phyloP scores from a whole-genome alignment of 2,888 invertebrate genomes.

The Drosophila testacea region DNA sequence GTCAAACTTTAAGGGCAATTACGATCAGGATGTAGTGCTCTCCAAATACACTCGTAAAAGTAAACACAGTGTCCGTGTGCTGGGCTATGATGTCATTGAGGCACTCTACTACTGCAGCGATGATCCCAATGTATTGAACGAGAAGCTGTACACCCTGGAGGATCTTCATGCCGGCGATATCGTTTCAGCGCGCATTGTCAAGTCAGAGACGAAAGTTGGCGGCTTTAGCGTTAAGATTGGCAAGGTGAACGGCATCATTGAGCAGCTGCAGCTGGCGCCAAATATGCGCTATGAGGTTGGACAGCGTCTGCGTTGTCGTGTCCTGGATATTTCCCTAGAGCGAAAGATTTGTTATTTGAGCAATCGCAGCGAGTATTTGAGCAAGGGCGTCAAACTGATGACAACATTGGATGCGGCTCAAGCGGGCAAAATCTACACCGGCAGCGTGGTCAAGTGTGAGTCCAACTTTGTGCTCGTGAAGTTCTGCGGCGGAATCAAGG shows the following conservation, averaged over 20 bases:
- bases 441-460: slow-evolving; percentile 82
- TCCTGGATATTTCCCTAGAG: slow-evolving; percentile 86
- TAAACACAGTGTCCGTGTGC: slow-evolving; percentile 87
- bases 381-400: slow-evolving; percentile 86
- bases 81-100: slow-evolving; percentile 89
- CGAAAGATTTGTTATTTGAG: slow-evolving; percentile 87
- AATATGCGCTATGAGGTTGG: slow-evolving; percentile 87
- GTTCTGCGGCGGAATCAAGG: slow-evolving; percentile 85
- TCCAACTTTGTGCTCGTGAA: slow-evolving; percentile 78
- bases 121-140: slow-evolving; percentile 86
- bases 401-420: slow-evolving; percentile 86
- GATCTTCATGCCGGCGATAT: slow-evolving; percentile 87
- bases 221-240: slow-evolving; percentile 87
- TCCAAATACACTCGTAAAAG: slow-evolving; percentile 83
- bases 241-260: slow-evolving; percentile 87
- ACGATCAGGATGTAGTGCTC: slow-evolving; percentile 83
- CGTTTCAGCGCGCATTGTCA: slow-evolving; percentile 86
- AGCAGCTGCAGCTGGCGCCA: slow-evolving; percentile 86
- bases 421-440: slow-evolving; percentile 84
- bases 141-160: slow-evolving; percentile 86
- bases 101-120: slow-evolving; percentile 89
- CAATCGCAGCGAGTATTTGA: slow-evolving; percentile 88
- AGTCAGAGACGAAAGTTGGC: slow-evolving; percentile 85
- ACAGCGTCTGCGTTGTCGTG: slow-evolving; percentile 87
- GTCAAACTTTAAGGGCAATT: slow-evolving; percentile 81